Percentiles rank a stretch among this genome's conserved stretches.
Conservation (phyloP, 2,113 vertebrate genomes). For the Nannobrachium achirus region DNA sequence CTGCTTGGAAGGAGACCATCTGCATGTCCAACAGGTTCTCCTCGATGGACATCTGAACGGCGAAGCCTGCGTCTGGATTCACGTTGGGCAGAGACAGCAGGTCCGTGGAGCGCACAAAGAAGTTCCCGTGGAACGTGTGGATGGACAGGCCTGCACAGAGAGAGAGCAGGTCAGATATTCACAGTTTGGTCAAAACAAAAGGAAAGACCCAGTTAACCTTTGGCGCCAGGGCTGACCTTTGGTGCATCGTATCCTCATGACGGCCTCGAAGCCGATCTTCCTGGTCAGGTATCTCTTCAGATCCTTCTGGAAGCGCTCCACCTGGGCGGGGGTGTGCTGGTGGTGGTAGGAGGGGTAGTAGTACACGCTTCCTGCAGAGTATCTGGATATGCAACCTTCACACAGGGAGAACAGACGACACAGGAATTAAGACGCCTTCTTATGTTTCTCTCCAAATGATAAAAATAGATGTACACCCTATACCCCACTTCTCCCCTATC, state of each 20-base stretch:
- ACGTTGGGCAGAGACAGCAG: constrained; percentile 93
- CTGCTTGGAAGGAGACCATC: constrained; percentile 94
- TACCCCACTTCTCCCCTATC: not conserved
- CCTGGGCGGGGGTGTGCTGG: constrained; percentile 90
- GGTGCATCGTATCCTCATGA: constrained; percentile 98
- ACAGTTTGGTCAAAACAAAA: too few species aligned
- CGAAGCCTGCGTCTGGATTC: constrained; percentile 95
- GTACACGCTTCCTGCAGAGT: constrained; percentile 92
- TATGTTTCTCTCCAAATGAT: not conserved
- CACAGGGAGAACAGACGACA: not conserved
- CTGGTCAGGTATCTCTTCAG: constrained; percentile 93
- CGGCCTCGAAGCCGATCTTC: constrained; percentile 97
- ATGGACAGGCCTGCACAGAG: constrained; percentile 90
- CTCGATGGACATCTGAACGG: constrained; percentile 97
- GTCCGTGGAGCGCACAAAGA: constrained; percentile 96
- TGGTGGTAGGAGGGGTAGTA: constrained; percentile 95
- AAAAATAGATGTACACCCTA: not conserved
- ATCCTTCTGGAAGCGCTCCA: constrained; percentile 91
- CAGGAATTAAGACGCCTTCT: not conserved
- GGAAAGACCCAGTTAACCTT: too few species aligned
- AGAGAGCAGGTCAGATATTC: not conserved
- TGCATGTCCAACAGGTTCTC: constrained; percentile 93
- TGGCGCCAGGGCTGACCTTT: constrained; percentile 82
- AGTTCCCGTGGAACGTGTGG: constrained; percentile 99
- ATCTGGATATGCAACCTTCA: constrained; percentile 95